Conservation (phyloP, 2,113 vertebrate species). For the Murina feae region DNA sequence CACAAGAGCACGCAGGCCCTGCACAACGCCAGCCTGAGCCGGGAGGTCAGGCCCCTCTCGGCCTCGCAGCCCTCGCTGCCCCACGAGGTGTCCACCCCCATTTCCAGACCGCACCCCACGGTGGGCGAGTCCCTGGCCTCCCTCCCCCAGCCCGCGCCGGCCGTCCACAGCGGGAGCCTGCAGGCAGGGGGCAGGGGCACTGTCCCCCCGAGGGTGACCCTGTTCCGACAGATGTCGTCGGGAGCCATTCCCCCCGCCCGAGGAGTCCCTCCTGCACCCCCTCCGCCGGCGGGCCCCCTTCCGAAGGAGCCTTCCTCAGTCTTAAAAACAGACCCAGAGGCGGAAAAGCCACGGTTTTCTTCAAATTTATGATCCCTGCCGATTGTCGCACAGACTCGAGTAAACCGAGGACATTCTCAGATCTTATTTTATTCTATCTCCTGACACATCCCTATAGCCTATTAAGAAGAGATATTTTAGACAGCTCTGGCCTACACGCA, state of each 20-base stretch:
- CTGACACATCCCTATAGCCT: conserved; percentile 89
- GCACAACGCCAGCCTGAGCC: conserved; percentile 90
- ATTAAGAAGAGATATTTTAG: conserved; percentile 92
- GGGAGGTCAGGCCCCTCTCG: conserved; percentile 94
- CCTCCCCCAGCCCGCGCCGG: conserved; percentile 83
- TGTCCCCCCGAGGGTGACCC: conserved; percentile 90
- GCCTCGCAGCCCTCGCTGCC: conserved; percentile 98
- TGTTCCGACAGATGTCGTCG: conserved; percentile 97
- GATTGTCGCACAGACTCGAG: conserved; percentile 72
- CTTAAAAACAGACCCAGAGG: conserved; percentile 93
- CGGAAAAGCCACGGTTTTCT: conserved; percentile 96
- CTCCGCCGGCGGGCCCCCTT: conserved; percentile 68
- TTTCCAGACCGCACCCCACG: conserved; percentile 88
- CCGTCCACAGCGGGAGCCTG: conserved; percentile 80
- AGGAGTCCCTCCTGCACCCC: conserved; percentile 72
- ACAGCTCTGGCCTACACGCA: conserved; percentile 88
- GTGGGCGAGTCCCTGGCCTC: conserved; percentile 93
- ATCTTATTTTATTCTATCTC: conserved; percentile 86
- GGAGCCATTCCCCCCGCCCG: conserved; percentile 92
- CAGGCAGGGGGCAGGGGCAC: conserved; percentile 84
- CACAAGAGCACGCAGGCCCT: conserved; percentile 94
- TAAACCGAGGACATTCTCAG: conserved; percentile 80
- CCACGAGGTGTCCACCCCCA: conserved; percentile 88
- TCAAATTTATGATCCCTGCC: conserved; percentile 96
- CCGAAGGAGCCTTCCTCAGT: conserved; percentile 91